Evolutionary conservation across 1,140 invertebrate genomes (phyloP), one percentile per base, ranked within the genome.

Genomic region (Ylistrum balloti): DNA sequence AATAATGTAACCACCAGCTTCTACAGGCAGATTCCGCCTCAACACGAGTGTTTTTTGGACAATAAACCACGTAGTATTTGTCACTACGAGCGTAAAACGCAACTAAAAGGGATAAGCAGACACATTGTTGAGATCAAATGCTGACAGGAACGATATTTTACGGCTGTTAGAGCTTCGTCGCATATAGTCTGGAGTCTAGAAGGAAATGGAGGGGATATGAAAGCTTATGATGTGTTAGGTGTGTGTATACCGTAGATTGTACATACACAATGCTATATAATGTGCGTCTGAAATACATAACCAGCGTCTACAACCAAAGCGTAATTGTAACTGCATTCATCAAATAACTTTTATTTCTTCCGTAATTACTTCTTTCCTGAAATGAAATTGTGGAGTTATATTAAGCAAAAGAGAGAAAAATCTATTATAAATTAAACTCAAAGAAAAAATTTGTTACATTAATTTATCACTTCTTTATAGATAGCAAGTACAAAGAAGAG

Each of bases 381-480:
- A 48, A 33, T 22, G 20, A 88, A 48, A 33, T 17, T 15, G 45
- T 33, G 33, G 45, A 28, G 88, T 41, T 88, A 22, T 22, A 33
- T 35, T 28, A 56, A 20, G 88, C 41, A 48, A 88, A 88, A 88
- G 41, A 56, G 33, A 38, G 45, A 56, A 56, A 45, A 13, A 15
- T 17, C 41, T 45, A 74, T 74, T 74, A 22, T n/a, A 74, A 74
- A 74, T 74, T 74, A 74, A 74, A 74, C 56, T 74, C 56, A 74
- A 74, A 74, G 56, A n/a, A 74, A 28, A 28, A n/a, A 3, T n/a
- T 7, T 7, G 56, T 74, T 28, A 74, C 9, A 74, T 2, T n/a
- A 74, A 74, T 74, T 0, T 28, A 74, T 74, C n/a, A 74, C 56
- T 28, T n/a, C 41, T 74, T 74, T 74, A 28, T 74, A 74, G 22